Percentiles rank a stretch among this genome's conserved stretches.
phyloP scores from a whole-genome alignment of 2,888 invertebrate genomes.

The Archips crataeganus region DNA sequence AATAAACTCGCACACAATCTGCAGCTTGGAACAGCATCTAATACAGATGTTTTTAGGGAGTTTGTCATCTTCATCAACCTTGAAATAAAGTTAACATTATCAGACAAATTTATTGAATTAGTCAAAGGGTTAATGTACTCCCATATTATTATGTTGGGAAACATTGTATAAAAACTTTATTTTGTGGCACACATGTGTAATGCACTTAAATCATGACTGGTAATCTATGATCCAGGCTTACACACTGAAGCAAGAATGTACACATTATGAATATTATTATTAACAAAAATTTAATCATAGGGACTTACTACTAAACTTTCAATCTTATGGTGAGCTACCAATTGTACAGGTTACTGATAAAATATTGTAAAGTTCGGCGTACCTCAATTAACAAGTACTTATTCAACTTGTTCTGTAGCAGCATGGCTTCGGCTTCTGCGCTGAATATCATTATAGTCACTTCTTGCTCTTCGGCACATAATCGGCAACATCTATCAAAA shows the following conservation, averaged over 20 bases:
- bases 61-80: slow-evolving; percentile 89
- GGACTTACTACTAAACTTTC: neutral
- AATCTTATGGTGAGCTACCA: neutral
- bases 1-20: slow-evolving; percentile 89
- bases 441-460: slow-evolving; percentile 88
- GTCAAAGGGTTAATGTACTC: no score
- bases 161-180: no score
- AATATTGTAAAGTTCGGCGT: slow-evolving; percentile 38
- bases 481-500: slow-evolving; percentile 86
- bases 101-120: neutral
- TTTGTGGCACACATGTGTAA: no score
- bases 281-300: no score
- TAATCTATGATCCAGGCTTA: no score
- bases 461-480: slow-evolving; percentile 87
- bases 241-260: no score
- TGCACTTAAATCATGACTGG: no score
- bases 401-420: slow-evolving; percentile 88
- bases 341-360: neutral
- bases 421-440: slow-evolving; percentile 88
- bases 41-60: slow-evolving; percentile 89
- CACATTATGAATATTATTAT: no score
- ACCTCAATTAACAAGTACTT: slow-evolving; percentile 90
- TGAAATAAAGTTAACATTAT: slow-evolving; percentile 46
- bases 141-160: no score
- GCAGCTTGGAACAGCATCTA: slow-evolving; percentile 87